Evolutionary conservation across 2,113 vertebrate species (phyloP), one percentile per base, ranked within the genome.

Genomic region (Lophochroa leadbeateri): DNA sequence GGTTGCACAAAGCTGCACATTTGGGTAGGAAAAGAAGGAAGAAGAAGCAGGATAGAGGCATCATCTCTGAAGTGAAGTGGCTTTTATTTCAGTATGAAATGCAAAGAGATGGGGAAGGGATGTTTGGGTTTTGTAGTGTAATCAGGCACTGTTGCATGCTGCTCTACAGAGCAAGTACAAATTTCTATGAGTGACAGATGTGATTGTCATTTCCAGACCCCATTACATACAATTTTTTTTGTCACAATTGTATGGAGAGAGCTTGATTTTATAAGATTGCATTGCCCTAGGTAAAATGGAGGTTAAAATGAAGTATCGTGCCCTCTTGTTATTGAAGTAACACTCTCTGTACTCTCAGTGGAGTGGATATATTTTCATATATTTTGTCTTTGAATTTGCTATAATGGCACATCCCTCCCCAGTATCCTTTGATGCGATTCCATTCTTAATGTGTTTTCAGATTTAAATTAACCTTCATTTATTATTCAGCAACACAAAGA

Each of bases 191-290:
- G 69, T 83, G 79, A 95, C 68, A 89, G 86, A 55, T 93, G 55
- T 95, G 94, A 94, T 88, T 89, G 70, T 64, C 82, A 49, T 86
- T 96, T 90, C 68, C 88, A 78, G 75, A 81, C 50, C 84, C 71
- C 83, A 67, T 95, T 90, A 87, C 27, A 4, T 28, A 68, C 21
- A 78, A 95, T 92, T 94, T 90, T 69, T 93, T 94, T 91, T 72
- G 78, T 72, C 91, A 80, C 82, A 88, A 24, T 80, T 69, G 58
- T 12, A 10, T 41, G 81, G 81, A 50, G 68, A 65, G 92, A 92
- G 77, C 44, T 71, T 77, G 84, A 95, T 93, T 72, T 77, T 87
- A 13, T 93, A 52, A 75, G 86, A 86, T 88, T 87, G 55, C 53
- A 37, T 37, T 49, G 72, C 55, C 23, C 57, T 35, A 77, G 82